These are phyloP conservation scores for Nixonia krombeini DNA, from an alignment of 1,140 invertebrate genomes.

Conservation along the genomic window DNA sequence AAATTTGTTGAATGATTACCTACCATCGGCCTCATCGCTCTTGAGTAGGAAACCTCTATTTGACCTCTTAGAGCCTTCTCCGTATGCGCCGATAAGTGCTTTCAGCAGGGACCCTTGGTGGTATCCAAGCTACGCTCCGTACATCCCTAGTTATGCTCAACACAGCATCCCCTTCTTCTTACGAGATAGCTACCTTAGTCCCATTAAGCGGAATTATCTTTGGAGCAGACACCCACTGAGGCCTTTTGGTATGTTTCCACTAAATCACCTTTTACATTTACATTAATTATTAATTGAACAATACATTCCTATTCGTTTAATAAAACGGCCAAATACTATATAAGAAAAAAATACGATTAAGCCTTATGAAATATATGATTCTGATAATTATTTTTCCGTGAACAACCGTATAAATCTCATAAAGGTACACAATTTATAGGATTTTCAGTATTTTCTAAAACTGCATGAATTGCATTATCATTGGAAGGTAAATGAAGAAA, in stretches of 20 bases:
- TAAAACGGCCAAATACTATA: no score
- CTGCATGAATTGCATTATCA: no score
- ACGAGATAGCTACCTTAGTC: slow-evolving; percentile 88
- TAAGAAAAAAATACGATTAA: no score
- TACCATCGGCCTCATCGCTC: slow-evolving; percentile 56
- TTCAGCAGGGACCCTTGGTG: slow-evolving; percentile 89
- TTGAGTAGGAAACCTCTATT: slow-evolving; percentile 77
- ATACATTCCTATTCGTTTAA: no score
- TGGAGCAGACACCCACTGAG: slow-evolving; percentile 91
- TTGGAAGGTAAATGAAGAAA: no score
- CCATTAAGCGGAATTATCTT: slow-evolving; percentile 88
- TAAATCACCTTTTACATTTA: background rate
- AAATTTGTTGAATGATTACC: slow-evolving; percentile 58
- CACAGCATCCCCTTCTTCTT: slow-evolving; percentile 83
- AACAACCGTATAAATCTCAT: no score
- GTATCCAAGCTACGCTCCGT: slow-evolving; percentile 85
- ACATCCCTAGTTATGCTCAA: slow-evolving; percentile 74
- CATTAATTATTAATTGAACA: background rate
- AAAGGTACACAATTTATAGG: no score
- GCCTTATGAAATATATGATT: no score
- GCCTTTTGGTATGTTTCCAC: slow-evolving; percentile 80
- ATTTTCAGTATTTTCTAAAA: no score
- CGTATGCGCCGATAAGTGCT: slow-evolving; percentile 81
- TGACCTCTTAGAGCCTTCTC: slow-evolving; percentile 83
- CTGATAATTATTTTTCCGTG: no score